phyloP scores from a whole-genome alignment of 2,888 invertebrate species.

The Meta bourneti region DNA sequence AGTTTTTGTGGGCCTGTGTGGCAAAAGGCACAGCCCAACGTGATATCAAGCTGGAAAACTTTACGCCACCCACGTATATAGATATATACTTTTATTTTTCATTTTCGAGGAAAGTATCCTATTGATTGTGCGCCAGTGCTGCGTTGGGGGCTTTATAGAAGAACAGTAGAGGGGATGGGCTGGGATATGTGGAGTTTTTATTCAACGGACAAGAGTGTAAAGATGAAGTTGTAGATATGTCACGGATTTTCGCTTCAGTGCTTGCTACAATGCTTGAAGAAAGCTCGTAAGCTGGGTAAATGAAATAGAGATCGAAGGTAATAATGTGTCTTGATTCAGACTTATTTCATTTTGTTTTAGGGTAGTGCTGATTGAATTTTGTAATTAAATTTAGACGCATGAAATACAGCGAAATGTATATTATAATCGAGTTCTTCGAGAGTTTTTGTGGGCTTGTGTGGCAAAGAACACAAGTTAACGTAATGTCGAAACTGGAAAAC shows the following conservation, averaged over 20 bases:
- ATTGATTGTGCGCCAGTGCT: constrained; percentile 13
- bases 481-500: constrained; percentile 25
- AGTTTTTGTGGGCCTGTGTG: constrained; percentile 3
- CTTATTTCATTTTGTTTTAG: too few relatives aligned
- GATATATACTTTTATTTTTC: background rate
- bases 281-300: background rate
- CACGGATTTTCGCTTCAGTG: background rate
- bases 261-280: background rate
- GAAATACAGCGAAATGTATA: background rate
- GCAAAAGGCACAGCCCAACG: background rate
- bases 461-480: constrained; percentile 6
- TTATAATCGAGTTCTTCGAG: constrained; percentile 44
- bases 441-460: constrained; percentile 1
- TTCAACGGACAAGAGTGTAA: background rate
- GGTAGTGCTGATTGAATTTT: too few relatives aligned
- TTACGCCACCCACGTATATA: constrained; percentile 5
- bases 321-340: too few relatives aligned
- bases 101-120: constrained; percentile 22
- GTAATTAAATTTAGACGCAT: too few relatives aligned
- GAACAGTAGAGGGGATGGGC: constrained; percentile 3
- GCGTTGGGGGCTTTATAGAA: constrained; percentile 17
- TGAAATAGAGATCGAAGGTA: too few relatives aligned
- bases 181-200: constrained; percentile 3
- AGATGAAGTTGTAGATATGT: background rate
- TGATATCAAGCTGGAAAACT: constrained; percentile 36